phyloP scores from a whole-genome alignment of 2,113 vertebrate genomes.

The Clarias macrocephalus region DNA sequence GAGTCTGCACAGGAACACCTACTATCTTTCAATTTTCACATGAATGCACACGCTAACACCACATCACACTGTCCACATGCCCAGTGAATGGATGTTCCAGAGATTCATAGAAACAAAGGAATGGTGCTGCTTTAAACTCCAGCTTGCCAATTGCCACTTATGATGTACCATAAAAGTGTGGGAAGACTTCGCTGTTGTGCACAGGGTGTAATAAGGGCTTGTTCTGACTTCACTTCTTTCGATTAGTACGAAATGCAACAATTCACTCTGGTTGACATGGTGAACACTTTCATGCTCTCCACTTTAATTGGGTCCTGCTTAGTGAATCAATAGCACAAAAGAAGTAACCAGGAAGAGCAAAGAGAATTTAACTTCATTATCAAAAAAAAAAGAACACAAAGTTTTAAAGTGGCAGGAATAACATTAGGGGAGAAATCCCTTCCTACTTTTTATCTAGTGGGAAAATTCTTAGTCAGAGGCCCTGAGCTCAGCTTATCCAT shows the following conservation, averaged over 20 bases:
- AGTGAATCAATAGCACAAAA: slow-evolving; percentile 55
- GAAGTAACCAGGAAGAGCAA: slow-evolving; percentile 34
- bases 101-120: slow-evolving; percentile 50
- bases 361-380: slow-evolving; percentile 47
- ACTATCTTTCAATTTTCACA: slow-evolving; percentile 26
- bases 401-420: slow-evolving; percentile 40
- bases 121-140: slow-evolving; percentile 26
- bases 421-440: slow-evolving; percentile 37
- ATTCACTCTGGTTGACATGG: slow-evolving; percentile 52
- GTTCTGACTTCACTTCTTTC: slow-evolving; percentile 54
- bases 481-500: slow-evolving; percentile 39
- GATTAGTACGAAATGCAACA: slow-evolving; percentile 49
- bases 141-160: slow-evolving; percentile 47
- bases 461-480: slow-evolving; percentile 39
- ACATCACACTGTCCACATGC: slow-evolving; percentile 28
- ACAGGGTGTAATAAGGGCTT: slow-evolving; percentile 53
- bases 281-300: slow-evolving; percentile 49
- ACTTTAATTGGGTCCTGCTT: slow-evolving; percentile 50
- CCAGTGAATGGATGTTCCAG: slow-evolving; percentile 25
- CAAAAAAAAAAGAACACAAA: slow-evolving; percentile 10
- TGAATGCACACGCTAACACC: slow-evolving; percentile 15
- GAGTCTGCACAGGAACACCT: slow-evolving; percentile 22
- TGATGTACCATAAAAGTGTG: slow-evolving; percentile 50
- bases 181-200: slow-evolving; percentile 40
- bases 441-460: slow-evolving; percentile 40